Evolutionary conservation across 2,888 invertebrate genomes (phyloP).

Genomic region (Trachelus troglodyta): DNA sequence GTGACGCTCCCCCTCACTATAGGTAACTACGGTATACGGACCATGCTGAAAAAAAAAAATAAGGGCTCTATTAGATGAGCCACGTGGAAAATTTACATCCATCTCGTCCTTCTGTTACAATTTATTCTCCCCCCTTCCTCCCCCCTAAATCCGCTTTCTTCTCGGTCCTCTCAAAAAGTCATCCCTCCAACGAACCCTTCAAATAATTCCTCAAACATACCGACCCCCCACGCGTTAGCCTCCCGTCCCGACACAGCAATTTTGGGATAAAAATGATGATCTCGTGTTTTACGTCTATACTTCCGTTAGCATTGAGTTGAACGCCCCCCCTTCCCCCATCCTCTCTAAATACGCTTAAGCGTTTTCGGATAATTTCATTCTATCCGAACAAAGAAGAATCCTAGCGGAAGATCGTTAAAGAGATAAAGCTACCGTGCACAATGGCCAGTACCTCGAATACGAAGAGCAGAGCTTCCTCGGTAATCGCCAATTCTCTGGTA

Average conservation of each 20-base stretch:
- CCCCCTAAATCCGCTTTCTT: too few relatives aligned
- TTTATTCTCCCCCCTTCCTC: too few relatives aligned
- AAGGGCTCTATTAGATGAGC: conserved; percentile 3
- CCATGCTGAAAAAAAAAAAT: conserved; percentile 8
- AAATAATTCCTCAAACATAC: too few relatives aligned
- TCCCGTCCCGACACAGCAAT: too few relatives aligned
- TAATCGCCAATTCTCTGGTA: not conserved
- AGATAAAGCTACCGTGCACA: conserved; percentile 1
- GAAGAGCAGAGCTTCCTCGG: not conserved
- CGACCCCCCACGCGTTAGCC: too few relatives aligned
- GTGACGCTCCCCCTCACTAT: conserved; percentile 4
- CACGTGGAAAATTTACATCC: conserved; percentile 1
- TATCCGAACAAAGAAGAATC: not conserved
- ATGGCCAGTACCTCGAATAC: not conserved
- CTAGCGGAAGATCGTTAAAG: conserved; percentile 1
- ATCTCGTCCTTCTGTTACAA: too few relatives aligned
- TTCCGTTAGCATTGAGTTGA: too few relatives aligned
- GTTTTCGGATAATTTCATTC: conserved; percentile 2
- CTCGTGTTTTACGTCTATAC: too few relatives aligned
- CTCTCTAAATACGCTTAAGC: not conserved
- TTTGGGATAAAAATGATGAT: too few relatives aligned
- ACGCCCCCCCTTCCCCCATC: too few relatives aligned
- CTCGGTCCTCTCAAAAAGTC: too few relatives aligned
- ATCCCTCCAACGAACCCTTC: too few relatives aligned
- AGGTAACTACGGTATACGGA: not conserved